phyloP scores from a whole-genome alignment of 2,797 vertebrate genomes.

The Danio aesculapii region DNA sequence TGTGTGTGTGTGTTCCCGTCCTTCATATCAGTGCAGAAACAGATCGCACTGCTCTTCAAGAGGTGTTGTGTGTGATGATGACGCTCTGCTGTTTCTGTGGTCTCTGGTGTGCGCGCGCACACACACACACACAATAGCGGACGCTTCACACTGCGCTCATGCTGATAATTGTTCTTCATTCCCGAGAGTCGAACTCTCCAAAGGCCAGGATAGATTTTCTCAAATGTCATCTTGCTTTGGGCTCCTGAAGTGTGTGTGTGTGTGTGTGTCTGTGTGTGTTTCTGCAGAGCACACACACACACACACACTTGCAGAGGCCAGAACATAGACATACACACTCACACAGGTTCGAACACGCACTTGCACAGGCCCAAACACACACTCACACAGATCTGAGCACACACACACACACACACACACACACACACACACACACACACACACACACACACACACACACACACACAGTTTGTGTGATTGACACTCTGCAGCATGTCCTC shows the following conservation, averaged over 20 bases:
- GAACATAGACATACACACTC: too few species aligned
- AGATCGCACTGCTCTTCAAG: constrained; percentile 2
- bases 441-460: constrained; percentile 3
- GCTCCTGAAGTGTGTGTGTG: constrained; percentile 11
- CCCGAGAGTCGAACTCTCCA: constrained; percentile 59
- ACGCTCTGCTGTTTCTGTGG: constrained; percentile 3
- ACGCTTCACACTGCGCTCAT: constrained; percentile 37
- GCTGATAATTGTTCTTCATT: constrained; percentile 64
- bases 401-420: constrained; percentile 3
- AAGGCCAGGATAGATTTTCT: constrained; percentile 69
- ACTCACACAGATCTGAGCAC: background rate
- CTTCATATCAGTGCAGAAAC: constrained; percentile 14
- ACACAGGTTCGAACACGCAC: too few species aligned
- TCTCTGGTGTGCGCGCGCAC: background rate
- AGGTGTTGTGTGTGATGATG: constrained; percentile 20
- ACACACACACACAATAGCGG: too few species aligned
- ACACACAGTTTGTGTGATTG: constrained; percentile 58
- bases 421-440: constrained; percentile 24
- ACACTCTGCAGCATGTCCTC: constrained; percentile 57
- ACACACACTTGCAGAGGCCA: too few species aligned
- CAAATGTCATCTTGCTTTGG: constrained; percentile 68
- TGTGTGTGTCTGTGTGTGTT: too few species aligned
- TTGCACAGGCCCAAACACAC: too few species aligned
- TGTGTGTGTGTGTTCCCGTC: background rate
- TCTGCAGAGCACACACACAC: too few species aligned